These are phyloP conservation scores for Abrostola triplasia DNA, from an alignment of 2,888 invertebrate species.

Conservation along the genomic window DNA sequence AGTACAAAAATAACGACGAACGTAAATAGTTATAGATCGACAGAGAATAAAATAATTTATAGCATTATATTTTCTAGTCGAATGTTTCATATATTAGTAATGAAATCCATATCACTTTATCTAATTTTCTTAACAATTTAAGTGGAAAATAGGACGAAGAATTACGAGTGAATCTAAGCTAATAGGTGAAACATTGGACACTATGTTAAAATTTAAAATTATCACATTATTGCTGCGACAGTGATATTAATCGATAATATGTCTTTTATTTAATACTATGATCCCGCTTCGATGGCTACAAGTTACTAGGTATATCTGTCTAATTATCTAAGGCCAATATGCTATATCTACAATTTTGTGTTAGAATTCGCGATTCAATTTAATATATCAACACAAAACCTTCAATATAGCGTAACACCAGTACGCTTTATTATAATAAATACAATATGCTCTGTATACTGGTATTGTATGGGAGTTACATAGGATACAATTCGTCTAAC, in stretches of 20 bases:
- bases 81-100: slow-evolving; percentile 56
- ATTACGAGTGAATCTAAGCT: slow-evolving; percentile 30
- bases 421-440: slow-evolving; percentile 64
- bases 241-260: slow-evolving; percentile 59
- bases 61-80: slow-evolving; percentile 41
- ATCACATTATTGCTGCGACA: slow-evolving; percentile 74
- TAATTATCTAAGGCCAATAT: slow-evolving; percentile 83
- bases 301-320: slow-evolving; percentile 74
- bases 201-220: slow-evolving; percentile 63
- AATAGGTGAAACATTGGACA: slow-evolving; percentile 68
- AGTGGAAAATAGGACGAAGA: slow-evolving; percentile 55
- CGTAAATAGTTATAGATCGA: slow-evolving; percentile 65
- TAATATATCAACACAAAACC: slow-evolving; percentile 77
- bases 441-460: slow-evolving; percentile 41
- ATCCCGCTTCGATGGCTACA: slow-evolving; percentile 78
- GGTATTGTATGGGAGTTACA: slow-evolving; percentile 48
- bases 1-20: slow-evolving; percentile 85
- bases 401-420: slow-evolving; percentile 78
- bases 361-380: slow-evolving; percentile 66
- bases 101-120: slow-evolving; percentile 48
- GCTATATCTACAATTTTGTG: slow-evolving; percentile 87
- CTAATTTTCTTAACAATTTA: slow-evolving; percentile 56
- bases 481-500: slow-evolving; percentile 7
- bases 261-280: slow-evolving; percentile 83
- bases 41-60: slow-evolving; percentile 65